phyloP scores from a whole-genome alignment of 2,797 vertebrate species.

The Bucorvus abyssinicus region DNA sequence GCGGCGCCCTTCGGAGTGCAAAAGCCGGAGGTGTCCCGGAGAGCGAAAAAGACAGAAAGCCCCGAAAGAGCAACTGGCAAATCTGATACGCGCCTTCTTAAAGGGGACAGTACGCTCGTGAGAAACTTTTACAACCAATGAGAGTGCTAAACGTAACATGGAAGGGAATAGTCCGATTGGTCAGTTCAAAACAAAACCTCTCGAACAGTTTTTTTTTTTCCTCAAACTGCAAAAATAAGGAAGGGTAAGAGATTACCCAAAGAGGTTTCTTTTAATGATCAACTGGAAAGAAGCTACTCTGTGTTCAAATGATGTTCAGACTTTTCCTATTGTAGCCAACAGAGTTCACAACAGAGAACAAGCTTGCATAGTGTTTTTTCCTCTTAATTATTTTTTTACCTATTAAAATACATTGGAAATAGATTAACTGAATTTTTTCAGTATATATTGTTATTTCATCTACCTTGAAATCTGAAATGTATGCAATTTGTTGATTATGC shows the following conservation, averaged over 20 bases:
- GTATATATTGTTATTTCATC: neutral
- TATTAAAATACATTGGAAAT: neutral
- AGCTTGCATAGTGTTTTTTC: neutral
- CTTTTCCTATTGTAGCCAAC: neutral
- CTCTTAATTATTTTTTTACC: neutral
- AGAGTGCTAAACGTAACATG: too few species aligned
- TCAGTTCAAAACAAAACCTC: too few species aligned
- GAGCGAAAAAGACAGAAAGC: too few species aligned
- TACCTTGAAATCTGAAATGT: neutral
- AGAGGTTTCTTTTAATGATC: neutral
- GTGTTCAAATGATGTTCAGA: neutral
- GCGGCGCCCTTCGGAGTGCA: too few species aligned
- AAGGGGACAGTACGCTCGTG: too few species aligned
- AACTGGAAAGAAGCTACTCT: neutral
- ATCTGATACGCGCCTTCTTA: too few species aligned
- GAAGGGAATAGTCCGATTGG: too few species aligned
- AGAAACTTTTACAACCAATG: too few species aligned
- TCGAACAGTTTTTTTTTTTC: too few species aligned
- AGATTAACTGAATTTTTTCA: neutral
- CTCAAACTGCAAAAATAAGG: too few species aligned
- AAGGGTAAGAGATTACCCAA: neutral
- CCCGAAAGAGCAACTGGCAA: too few species aligned
- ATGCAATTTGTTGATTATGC: neutral
- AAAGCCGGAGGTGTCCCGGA: too few species aligned
- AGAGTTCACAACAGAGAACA: neutral